These are phyloP conservation scores for Rhagophthalmus giganteus DNA, from an alignment of 2,888 invertebrate genomes.

Conservation along the genomic window DNA sequence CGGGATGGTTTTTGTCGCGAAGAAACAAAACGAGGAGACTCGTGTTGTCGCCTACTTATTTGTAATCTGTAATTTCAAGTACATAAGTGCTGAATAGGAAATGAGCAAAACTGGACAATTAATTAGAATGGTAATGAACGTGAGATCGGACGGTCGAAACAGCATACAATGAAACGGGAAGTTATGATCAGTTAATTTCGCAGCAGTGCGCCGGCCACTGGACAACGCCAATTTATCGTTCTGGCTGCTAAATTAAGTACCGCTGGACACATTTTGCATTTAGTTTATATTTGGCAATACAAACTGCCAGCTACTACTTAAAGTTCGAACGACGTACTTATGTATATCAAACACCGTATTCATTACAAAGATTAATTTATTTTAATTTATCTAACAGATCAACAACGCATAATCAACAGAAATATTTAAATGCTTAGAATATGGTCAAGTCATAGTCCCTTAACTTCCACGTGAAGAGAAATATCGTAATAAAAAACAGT, in stretches of 20 bases:
- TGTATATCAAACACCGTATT: slow-evolving; percentile 19
- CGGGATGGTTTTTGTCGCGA: too few relatives aligned
- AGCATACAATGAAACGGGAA: slow-evolving; percentile 40
- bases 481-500: slow-evolving; percentile 24
- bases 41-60: too few relatives aligned
- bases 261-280: slow-evolving; percentile 34
- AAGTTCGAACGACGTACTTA: neutral
- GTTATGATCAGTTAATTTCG: slow-evolving; percentile 49
- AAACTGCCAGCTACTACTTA: slow-evolving; percentile 27
- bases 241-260: slow-evolving; percentile 43
- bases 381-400: slow-evolving; percentile 49
- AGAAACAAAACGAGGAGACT: too few relatives aligned
- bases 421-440: slow-evolving; percentile 35
- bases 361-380: slow-evolving; percentile 50
- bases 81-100: neutral
- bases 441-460: slow-evolving; percentile 27
- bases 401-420: slow-evolving; percentile 49
- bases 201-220: slow-evolving; percentile 41
- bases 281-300: slow-evolving; percentile 36
- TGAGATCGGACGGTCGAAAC: slow-evolving; percentile 43
- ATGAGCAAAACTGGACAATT: slow-evolving; percentile 18
- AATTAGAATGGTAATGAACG: slow-evolving; percentile 36
- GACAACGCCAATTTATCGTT: slow-evolving; percentile 44
- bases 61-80: too few relatives aligned
- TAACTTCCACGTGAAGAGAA: slow-evolving; percentile 21